Percentiles rank a stretch among this genome's conserved stretches.
phyloP scores from a whole-genome alignment of 2,888 invertebrate species.

The Dilophus febrilis region DNA sequence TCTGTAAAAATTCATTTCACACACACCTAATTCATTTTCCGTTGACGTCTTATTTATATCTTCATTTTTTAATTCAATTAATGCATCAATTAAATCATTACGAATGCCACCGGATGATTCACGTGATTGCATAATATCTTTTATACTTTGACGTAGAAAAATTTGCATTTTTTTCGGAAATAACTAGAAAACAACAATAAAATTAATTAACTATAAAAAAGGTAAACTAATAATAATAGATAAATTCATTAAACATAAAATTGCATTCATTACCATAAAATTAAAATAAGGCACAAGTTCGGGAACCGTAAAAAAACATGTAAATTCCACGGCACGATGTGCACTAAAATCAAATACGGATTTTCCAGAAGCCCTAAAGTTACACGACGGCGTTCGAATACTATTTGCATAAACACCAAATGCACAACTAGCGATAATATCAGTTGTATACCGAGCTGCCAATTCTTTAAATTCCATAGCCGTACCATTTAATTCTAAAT shows the following conservation, averaged over 20 bases:
- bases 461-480: conserved; percentile 20
- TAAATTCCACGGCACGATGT: conserved; percentile 18
- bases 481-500: background rate
- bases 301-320: conserved; percentile 21
- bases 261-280: conserved; percentile 10
- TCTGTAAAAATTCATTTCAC: too few species aligned
- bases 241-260: too few species aligned
- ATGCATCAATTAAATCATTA: conserved; percentile 31
- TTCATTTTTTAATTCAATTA: conserved; percentile 27
- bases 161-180: background rate
- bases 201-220: too few species aligned
- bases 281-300: conserved; percentile 18
- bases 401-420: conserved; percentile 24
- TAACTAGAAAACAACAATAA: too few species aligned
- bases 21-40: too few species aligned
- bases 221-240: too few species aligned
- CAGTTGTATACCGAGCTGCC: conserved; percentile 21
- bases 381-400: conserved; percentile 19
- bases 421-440: conserved; percentile 24
- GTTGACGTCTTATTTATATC: background rate
- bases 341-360: conserved; percentile 15
- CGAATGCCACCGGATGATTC: conserved; percentile 24
- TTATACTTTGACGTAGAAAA: conserved; percentile 29
- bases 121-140: conserved; percentile 28
- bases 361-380: conserved; percentile 20